A percentile compares a stretch with the other conserved stretches of the same genome.
These are phyloP conservation scores for Megamerina dolium DNA, from an alignment of 2,888 invertebrate species.

Conservation along the genomic window DNA sequence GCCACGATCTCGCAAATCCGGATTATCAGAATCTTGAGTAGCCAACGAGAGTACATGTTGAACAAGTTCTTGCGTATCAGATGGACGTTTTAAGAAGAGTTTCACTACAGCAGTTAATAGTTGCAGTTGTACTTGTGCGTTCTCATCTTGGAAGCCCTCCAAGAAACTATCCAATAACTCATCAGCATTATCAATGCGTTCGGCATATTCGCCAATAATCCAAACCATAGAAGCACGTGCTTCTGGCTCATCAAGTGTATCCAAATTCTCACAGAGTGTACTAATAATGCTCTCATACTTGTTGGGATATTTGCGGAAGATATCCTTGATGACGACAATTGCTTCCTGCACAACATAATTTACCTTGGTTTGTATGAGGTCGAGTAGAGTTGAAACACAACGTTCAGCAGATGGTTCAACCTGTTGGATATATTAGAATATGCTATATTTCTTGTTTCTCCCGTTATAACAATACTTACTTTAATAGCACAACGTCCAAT, in stretches of 20 bases:
- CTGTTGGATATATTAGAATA: constrained; percentile 38
- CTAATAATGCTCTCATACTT: constrained; percentile 99
- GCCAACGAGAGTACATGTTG: constrained; percentile 90
- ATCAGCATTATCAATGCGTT: constrained; percentile 98
- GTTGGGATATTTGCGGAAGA: constrained; percentile 96
- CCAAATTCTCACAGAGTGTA: constrained; percentile 96
- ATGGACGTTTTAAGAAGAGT: constrained; percentile 94
- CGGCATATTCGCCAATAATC: constrained; percentile 97
- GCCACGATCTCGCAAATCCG: constrained; percentile 94
- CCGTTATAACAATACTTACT: constrained; percentile 40
- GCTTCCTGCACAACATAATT: constrained; percentile 99
- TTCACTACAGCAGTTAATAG: constrained; percentile 97
- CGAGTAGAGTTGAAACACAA: constrained; percentile 94
- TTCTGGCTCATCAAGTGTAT: constrained; percentile 97
- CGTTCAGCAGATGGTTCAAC: constrained; percentile 95
- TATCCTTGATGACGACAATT: constrained; percentile 98
- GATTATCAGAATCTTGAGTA: constrained; percentile 93
- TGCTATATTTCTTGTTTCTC: background rate
- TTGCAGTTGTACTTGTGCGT: constrained; percentile 94
- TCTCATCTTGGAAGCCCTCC: constrained; percentile 96
- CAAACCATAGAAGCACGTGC: constrained; percentile 97
- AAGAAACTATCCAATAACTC: constrained; percentile 96
- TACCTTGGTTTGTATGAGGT: constrained; percentile 98
- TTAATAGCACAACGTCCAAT: constrained; percentile 99
- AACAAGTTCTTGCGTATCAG: constrained; percentile 96